Base-by-base conservation (phyloP, 2,797 vertebrate genomes). In the Borostomias antarcticus region DNA sequence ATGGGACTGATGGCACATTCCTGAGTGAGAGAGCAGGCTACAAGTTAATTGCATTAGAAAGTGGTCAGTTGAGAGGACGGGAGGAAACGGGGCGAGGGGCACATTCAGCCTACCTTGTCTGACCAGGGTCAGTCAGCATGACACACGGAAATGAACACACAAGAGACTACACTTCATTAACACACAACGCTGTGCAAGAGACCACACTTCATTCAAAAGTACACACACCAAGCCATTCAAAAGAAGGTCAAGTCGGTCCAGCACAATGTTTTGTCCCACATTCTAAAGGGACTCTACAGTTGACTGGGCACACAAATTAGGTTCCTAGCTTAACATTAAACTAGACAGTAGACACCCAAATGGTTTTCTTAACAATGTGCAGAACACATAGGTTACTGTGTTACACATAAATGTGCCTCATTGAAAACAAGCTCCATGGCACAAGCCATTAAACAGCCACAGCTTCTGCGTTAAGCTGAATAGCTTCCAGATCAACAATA, bases 271-370 rank as follows among this genome's bases (percentile, higher is more conserved):
- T 82, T 88, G 84, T 84, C 76, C 81, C 43, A 73, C 63, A 72
- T 51, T 69, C n/a, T 67, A 75, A 75, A 64, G 56, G 76, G 73
- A 40, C 50, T 77, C 60, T 69, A 85, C 83, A 84, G 82, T 77
- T 80, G 80, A 83, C 79, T 82, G 81, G 61, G 57, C 72, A 81
- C 73, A 86, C 80, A 85, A 87, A 85, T 81, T 73, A 72, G 76
- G 76, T 85, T 80, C 80, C 73, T 77, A 75, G 75, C 61, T 62
- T 80, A 50, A 68, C 68, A 82, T 81, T 82, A 62, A 81, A 78
- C 64, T 73, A 71, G 63, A 80, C 80, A 80, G 73, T 75, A 76
- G 74, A 79, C 81, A 71, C 37, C 66, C 47, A 75, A 68, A 71
- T 66, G 64, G 66, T 79, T 82, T 70, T 68, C 65, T 65, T 77